Evolutionary conservation across 2,113 vertebrate species (phyloP).

Genomic region (Formicarius rufipectus): DNA sequence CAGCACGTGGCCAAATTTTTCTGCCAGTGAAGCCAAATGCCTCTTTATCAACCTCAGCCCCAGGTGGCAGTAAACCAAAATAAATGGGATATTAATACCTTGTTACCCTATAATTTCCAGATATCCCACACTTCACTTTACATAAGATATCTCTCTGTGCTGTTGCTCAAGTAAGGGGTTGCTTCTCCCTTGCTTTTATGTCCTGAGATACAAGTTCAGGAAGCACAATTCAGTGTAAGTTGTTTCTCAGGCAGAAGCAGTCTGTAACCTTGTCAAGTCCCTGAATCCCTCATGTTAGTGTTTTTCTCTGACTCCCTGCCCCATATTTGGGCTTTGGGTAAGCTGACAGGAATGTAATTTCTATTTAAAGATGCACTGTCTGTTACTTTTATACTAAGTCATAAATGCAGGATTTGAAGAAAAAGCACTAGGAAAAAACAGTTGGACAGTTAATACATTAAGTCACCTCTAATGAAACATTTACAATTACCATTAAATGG

Average conservation of each 20-base stretch:
- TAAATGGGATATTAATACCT: slow-evolving; percentile 21
- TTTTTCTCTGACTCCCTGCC: slow-evolving; percentile 28
- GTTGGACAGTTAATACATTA: neutral
- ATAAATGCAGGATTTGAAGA: slow-evolving; percentile 11
- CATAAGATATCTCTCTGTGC: neutral
- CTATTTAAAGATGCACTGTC: slow-evolving; percentile 53
- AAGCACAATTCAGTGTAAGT: neutral
- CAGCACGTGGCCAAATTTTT: neutral
- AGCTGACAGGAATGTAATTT: slow-evolving; percentile 51
- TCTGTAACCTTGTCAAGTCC: neutral
- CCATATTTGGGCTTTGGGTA: slow-evolving; percentile 55
- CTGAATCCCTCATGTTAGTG: slow-evolving; percentile 23
- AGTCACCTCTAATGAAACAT: slow-evolving; percentile 23
- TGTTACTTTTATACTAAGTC: slow-evolving; percentile 33
- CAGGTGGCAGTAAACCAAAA: slow-evolving; percentile 41
- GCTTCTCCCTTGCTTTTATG: neutral
- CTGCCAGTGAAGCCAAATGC: neutral
- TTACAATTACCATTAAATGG: neutral
- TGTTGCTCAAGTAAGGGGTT: neutral
- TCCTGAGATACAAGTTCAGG: neutral
- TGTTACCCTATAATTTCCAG: neutral
- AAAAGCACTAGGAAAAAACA: neutral
- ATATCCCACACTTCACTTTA: neutral
- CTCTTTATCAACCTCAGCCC: neutral
- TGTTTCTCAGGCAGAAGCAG: slow-evolving; percentile 37